Evolutionary conservation across 2,797 vertebrate genomes (phyloP), one percentile per base, ranked within the genome.

Genomic region (Girardinus metallicus): DNA sequence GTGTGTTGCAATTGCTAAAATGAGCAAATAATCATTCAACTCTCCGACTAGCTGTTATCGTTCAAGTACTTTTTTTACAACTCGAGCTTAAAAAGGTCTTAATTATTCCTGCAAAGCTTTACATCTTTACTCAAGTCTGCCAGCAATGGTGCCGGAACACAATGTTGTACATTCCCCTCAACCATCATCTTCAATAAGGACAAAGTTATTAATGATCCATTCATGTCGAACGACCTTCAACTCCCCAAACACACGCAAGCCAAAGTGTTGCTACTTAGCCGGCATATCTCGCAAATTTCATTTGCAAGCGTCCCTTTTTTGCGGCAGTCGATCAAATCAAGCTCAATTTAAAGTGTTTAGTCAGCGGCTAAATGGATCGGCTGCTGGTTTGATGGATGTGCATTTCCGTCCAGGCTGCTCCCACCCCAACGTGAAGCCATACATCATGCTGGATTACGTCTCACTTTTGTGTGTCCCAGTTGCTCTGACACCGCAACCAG

Each of bases 371-470:
- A 96, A 96, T 92, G 90, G 95, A 94, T 96, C 93, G 89, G 80
- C 90, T 91, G 91, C 88, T 90, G 83, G 88, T 82, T 92, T 95
- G 94, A 96, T 96, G 94, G 95, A 96, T 95, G 95, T 86, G 94
- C 87, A 90, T 93, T 93, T 92, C 90, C 91, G 92, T 86, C 94
- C 89, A 93, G 92, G 36, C 86, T 78, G 75, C 77, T 82, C 90
- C 85, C 87, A 83, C 93, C 94, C 89, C 87, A 89, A 93, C 84
- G 92, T 77, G 77, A 89, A 89, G 86, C 90, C 94, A 97, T 97
- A 93, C 95, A 96, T 98, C 96, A 97, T 96, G 95, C 95, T 92
- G 95, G 83, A 97, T 97, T 97, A 97, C 88, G 94, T 86, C 80
- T 92, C 90, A 80, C 91, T 93, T 60, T 90, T 88, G 82, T 78